Evolutionary conservation across 2,888 invertebrate genomes (phyloP).

Genomic region (Caenorhabditis afra): DNA sequence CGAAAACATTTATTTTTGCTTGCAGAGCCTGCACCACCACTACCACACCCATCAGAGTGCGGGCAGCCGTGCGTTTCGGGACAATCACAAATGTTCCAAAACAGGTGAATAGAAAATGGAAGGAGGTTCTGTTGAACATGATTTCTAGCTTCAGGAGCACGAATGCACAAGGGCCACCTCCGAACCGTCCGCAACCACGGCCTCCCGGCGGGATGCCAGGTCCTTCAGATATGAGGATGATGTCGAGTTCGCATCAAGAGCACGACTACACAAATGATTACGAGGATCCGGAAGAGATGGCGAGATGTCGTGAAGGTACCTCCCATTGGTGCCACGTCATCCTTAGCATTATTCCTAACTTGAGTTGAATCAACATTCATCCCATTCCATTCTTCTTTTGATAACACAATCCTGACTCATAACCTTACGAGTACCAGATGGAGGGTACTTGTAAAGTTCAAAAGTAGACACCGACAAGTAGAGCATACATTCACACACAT

Average conservation of each 20-base stretch:
- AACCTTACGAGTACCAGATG: constrained; percentile 26
- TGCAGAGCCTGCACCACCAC: constrained; percentile 60
- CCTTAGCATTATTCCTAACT: too few relatives aligned
- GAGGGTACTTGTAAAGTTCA: constrained; percentile 10
- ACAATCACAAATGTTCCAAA: constrained; percentile 58
- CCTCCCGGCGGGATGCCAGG: constrained; percentile 55
- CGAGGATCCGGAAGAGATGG: constrained; percentile 71
- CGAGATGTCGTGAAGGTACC: constrained; percentile 41
- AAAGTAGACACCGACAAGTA: constrained; percentile 41
- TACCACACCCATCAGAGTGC: constrained; percentile 61
- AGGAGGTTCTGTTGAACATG: too few relatives aligned
- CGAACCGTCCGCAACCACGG: constrained; percentile 66
- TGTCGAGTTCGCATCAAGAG: constrained; percentile 18
- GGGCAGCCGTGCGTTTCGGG: constrained; percentile 58
- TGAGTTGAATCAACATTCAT: background rate
- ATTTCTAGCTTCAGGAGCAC: constrained; percentile 32
- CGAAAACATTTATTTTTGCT: constrained; percentile 17
- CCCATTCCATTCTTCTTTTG: background rate
- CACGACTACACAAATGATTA: constrained; percentile 71
- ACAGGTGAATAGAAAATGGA: constrained; percentile 16
- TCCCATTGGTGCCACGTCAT: too few relatives aligned
- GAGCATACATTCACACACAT: constrained; percentile 19
- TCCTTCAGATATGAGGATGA: constrained; percentile 7
- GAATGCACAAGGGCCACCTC: constrained; percentile 67
- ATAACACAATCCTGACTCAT: background rate